phyloP scores from a whole-genome alignment of 2,113 vertebrate genomes.

The Dissostichus mawsoni region DNA sequence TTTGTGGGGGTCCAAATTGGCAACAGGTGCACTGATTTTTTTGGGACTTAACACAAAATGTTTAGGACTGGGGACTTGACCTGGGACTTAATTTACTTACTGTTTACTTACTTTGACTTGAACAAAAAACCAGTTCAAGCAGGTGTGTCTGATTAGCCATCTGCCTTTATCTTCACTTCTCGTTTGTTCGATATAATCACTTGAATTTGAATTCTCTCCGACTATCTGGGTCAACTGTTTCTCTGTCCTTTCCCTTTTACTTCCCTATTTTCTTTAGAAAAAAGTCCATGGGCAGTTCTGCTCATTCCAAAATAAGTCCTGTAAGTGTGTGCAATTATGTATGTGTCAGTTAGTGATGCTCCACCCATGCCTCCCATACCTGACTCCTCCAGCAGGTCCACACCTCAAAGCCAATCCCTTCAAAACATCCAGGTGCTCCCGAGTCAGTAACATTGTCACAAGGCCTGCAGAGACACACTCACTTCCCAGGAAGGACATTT shows the following conservation, averaged over 20 bases:
- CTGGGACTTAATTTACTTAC: no score
- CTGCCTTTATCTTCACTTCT: conserved; percentile 1
- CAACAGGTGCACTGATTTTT: no score
- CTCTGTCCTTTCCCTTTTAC: background rate
- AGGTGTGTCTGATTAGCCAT: background rate
- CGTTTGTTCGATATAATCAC: background rate
- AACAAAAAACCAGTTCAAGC: background rate
- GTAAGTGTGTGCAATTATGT: background rate
- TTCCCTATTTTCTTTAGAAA: background rate
- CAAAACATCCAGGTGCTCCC: conserved; percentile 29
- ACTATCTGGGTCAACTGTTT: background rate
- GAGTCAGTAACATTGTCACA: background rate
- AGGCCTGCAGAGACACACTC: conserved; percentile 2
- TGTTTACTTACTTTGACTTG: no score
- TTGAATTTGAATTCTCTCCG: background rate
- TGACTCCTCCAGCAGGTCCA: conserved; percentile 10
- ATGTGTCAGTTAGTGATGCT: background rate
- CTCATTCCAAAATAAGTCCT: background rate
- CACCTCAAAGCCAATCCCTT: conserved; percentile 21
- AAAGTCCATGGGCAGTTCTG: background rate
- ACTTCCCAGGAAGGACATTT: background rate
- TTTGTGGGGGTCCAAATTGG: no score
- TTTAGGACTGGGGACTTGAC: no score
- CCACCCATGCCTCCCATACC: conserved; percentile 37
- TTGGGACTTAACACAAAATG: no score